Base-by-base conservation (phyloP, 2,888 invertebrate genomes). In the Cremastinae sp. region DNA sequence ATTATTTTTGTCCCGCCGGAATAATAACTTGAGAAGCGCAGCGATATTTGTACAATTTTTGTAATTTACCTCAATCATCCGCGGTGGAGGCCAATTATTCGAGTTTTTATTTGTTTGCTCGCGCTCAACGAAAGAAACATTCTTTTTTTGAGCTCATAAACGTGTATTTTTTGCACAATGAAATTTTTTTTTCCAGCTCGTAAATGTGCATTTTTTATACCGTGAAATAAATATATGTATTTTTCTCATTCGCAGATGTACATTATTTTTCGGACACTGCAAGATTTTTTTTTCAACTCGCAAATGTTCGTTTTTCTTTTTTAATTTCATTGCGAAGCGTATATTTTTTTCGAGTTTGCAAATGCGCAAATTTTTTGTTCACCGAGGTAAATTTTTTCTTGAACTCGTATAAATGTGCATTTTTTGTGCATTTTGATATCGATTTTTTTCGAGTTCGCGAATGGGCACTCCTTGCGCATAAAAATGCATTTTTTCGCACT, bases 41-140 rank as follows among this genome's bases (percentile, higher is more conserved):
- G 36, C n/a, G 20, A 41, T 43, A 22, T 43, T 59, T 59, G 2
- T 43, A 43, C 10, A 18, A 43, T 47, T 36, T 65, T 64, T 38
- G 38, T 14, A 12, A 45, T 45, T 64, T 34, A 16, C 5, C 14
- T 14, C 22, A 54, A 64, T 38, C 9, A 71, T 8, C 22, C 7
- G 34, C 49, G 12, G 38, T 62, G 36, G 36, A 20, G 8, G 12
- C 18, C 49, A n/a, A 20, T 9, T 18, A 5, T 12, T 10, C 12
- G 20, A 36, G 14, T 36, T 36, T 49, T 34, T 36, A 49, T 38
- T 16, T 36, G 0, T 12, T 12, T 0, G 1, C 53, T 20, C 43
- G 53, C 65, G 59, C 65, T 12, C 16, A 59, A 66, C 53, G 45
- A 20, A 47, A 56, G 47, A 58, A 36, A 34, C 49, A 2, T 16